Base-by-base conservation (phyloP, 23 tunicate species). In the Ciona savignyi region DNA sequence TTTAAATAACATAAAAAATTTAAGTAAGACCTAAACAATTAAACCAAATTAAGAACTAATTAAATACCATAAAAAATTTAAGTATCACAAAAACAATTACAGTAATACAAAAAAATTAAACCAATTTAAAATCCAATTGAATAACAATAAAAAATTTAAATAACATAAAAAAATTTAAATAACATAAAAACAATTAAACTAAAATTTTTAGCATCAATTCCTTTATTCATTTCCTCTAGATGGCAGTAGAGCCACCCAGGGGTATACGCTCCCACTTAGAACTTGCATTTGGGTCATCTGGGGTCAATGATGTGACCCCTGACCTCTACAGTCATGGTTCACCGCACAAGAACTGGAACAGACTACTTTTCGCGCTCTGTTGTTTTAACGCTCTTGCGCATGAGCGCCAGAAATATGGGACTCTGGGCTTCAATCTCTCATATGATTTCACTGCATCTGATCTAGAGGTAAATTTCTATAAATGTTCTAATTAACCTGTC, bases 381-480 rank as follows among this genome's bases (percentile, higher is more conserved):
- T 84, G 80, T 35, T 91, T 91, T 72, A 91, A 91, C 75, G 97
- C 97, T 24, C 71, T 91, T 34, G 83, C 71, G 35, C 91, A 91
- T 35, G 97, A 91, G 66, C 65, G 97, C 27, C 74, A 76, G 60
- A 91, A 85, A 67, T 91, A 77, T 67, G 86, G 83, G n/a, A 77
- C 97, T 0, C 97, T 91, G n/a, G 97, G 97, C 33, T 91, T 91
- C 80, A 91, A 91, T 67, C 77, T 91, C 23, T 72, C 76, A 1
- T 91, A 91, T 66, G 91, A 91, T 51, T 91, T 91, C 67, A 91
- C 97, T 1, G 80, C 97, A 1, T 91, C 97, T 30, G 97, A 91
- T 68, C 67, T 91, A 21, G 88, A 91, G 87, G 97, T 85, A 9
- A 30, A n/a, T n/a, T n/a, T n/a, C n/a, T n/a, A n/a, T n/a, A n/a